Evolutionary conservation across 2,888 invertebrate genomes (phyloP).

Genomic region (Nephrotoma guestfalica): DNA sequence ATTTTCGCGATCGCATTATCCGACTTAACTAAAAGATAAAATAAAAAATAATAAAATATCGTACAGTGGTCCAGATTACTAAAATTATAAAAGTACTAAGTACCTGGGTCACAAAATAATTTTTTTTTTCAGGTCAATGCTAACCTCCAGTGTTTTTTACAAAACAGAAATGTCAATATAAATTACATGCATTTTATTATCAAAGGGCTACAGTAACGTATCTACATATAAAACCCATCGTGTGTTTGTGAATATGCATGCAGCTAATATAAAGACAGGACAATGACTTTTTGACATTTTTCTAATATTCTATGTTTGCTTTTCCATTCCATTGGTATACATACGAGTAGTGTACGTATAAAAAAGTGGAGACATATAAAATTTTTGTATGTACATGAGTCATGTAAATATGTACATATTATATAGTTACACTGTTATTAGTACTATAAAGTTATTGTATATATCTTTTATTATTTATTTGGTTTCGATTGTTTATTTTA

Average conservation of each 20-base stretch:
- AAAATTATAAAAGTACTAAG: not conserved
- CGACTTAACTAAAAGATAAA: not conserved
- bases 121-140: not conserved
- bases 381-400: not conserved
- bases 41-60: not conserved
- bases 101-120: not conserved
- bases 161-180: not conserved
- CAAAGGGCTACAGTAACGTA: not conserved
- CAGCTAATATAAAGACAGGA: not conserved
- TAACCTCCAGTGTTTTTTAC: not conserved
- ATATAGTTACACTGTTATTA: not conserved
- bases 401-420: not conserved
- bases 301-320: not conserved
- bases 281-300: not conserved
- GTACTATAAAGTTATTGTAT: not conserved
- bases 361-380: not conserved
- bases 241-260: not conserved
- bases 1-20: not conserved
- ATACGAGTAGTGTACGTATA: not conserved
- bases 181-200: not conserved
- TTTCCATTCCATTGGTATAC: not conserved
- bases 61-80: not conserved
- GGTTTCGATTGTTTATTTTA: not conserved
- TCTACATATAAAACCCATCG: not conserved
- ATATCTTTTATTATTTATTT: not conserved